These are phyloP conservation scores for Dreissena rostriformis DNA, from an alignment of 1,140 invertebrate genomes.

Conservation along the genomic window DNA sequence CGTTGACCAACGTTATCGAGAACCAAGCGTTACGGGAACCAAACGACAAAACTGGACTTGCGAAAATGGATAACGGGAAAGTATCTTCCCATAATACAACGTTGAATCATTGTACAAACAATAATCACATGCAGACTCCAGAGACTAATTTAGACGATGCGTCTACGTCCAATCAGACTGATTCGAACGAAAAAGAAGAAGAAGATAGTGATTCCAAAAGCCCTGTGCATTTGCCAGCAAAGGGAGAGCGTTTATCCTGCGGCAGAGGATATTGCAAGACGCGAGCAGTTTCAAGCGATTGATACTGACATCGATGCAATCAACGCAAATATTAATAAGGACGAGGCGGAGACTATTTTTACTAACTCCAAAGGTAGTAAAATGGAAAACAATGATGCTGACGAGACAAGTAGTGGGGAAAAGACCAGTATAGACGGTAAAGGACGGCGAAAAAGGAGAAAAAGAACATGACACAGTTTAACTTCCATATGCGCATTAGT, in stretches of 20 bases:
- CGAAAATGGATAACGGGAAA: conserved; percentile 72
- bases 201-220: conserved; percentile 78
- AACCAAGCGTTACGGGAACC: conserved; percentile 73
- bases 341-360: conserved; percentile 50
- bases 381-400: neutral
- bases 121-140: conserved; percentile 54
- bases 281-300: conserved; percentile 31
- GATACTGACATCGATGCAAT: neutral
- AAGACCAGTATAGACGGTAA: conserved; percentile 52
- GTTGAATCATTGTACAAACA: conserved; percentile 38
- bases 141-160: conserved; percentile 52
- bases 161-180: conserved; percentile 53
- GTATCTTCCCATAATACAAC: conserved; percentile 83
- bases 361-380: conserved; percentile 16
- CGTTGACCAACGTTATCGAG: conserved; percentile 74
- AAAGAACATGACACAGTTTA: conserved; percentile 88
- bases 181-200: conserved; percentile 85
- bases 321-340: neutral
- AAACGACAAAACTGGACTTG: conserved; percentile 72
- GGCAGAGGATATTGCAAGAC: conserved; percentile 58
- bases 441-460: conserved; percentile 63
- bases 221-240: conserved; percentile 61
- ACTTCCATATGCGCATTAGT: conserved; percentile 78
- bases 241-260: conserved; percentile 83
- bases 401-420: conserved; percentile 52